A percentile compares a stretch with the other conserved stretches of the same genome.
These are phyloP conservation scores for Eidolon dupreanum DNA, from an alignment of 2,797 vertebrate species.

Conservation along the genomic window DNA sequence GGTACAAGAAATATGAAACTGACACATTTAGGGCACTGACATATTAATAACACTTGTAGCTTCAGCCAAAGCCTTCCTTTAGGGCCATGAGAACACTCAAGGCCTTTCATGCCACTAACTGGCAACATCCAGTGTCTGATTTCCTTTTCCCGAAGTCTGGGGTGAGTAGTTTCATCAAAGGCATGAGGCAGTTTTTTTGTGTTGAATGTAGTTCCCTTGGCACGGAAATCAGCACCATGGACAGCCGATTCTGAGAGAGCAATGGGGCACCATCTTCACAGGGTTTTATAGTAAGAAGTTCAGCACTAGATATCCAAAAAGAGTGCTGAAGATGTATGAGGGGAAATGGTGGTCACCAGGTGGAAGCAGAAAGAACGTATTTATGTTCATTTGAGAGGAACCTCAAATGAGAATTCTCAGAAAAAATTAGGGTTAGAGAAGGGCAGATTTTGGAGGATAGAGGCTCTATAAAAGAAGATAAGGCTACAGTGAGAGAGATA, in stretches of 20 bases:
- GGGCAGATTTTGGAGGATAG: not conserved
- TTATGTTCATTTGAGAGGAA: not conserved
- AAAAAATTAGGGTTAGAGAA: not conserved
- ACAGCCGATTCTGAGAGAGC: not conserved
- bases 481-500: not conserved
- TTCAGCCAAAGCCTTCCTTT: not conserved
- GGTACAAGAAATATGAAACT: not conserved
- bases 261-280: too few relatives aligned
- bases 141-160: not conserved
- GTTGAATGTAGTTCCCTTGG: not conserved
- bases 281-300: not conserved
- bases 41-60: not conserved
- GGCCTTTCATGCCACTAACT: not conserved
- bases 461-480: not conserved
- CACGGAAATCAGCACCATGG: conserved; percentile 62
- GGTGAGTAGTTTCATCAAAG: not conserved
- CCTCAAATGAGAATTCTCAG: not conserved
- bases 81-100: not conserved
- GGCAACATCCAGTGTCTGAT: not conserved
- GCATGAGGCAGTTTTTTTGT: not conserved
- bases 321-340: not conserved
- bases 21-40: not conserved
- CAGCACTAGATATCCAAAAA: not conserved
- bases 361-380: not conserved
- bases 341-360: not conserved